Percentiles rank a stretch among this genome's conserved stretches.
phyloP scores from a whole-genome alignment of 1,140 invertebrate genomes.

The Leguminivora glycinivorella region DNA sequence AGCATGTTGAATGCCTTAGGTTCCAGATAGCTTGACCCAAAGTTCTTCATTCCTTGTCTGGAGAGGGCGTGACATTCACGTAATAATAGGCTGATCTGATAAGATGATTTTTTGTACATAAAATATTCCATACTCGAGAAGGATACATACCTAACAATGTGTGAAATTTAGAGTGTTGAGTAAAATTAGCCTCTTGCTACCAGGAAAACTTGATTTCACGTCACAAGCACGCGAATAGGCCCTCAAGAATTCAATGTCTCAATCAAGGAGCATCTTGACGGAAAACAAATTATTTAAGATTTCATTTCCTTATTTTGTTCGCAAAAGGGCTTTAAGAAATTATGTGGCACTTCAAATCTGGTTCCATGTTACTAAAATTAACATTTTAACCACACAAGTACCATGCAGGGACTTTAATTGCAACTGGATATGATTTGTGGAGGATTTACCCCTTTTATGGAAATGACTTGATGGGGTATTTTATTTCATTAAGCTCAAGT shows the following conservation, averaged over 20 bases:
- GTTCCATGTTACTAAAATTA: constrained; percentile 7
- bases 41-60: no score
- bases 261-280: background rate
- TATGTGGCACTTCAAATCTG: background rate
- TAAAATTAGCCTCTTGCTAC: background rate
- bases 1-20: no score
- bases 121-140: no score
- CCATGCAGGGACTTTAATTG: background rate
- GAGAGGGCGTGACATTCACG: no score
- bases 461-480: background rate
- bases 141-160: no score
- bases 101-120: no score
- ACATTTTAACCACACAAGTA: constrained; percentile 12
- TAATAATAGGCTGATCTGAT: no score
- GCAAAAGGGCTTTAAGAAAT: background rate
- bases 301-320: background rate
- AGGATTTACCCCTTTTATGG: constrained; percentile 5
- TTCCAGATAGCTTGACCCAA: no score
- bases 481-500: constrained; percentile 8
- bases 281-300: background rate
- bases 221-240: background rate
- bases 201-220: background rate
- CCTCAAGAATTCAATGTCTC: constrained; percentile 8
- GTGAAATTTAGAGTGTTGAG: background rate
- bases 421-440: constrained; percentile 9